Percentiles rank a stretch among this genome's conserved stretches.
Conservation (phyloP, 1,140 invertebrate genomes). For the Drosophila ironensis region DNA sequence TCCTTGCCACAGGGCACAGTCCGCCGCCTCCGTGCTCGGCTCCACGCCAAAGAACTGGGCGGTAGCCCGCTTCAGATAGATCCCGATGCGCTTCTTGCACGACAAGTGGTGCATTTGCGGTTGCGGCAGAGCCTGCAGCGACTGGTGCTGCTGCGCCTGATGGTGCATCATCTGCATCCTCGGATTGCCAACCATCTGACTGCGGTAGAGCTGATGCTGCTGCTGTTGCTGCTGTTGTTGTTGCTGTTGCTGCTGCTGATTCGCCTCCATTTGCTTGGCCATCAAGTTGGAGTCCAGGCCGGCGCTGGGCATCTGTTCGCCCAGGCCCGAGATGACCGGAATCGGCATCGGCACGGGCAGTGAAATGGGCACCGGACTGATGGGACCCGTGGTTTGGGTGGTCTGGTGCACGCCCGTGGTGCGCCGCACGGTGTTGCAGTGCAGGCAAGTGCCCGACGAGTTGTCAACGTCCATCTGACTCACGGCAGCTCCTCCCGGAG, state of each 20-base stretch:
- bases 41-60: conserved; percentile 89
- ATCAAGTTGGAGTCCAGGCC: conserved; percentile 20
- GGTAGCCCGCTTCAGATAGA: conserved; percentile 87
- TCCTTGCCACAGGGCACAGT: conserved; percentile 87
- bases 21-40: conserved; percentile 85
- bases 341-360: conserved; percentile 38
- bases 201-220: conserved; percentile 30
- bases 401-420: conserved; percentile 81
- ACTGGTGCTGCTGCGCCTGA: conserved; percentile 40
- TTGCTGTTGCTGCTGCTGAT: conserved; percentile 19
- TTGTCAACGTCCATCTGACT: conserved; percentile 10
- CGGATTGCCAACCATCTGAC: conserved; percentile 28
- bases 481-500: conserved; percentile 1
- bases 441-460: conserved; percentile 60
- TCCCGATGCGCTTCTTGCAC: conserved; percentile 79
- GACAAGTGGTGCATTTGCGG: conserved; percentile 61
- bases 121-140: conserved; percentile 40
- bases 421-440: conserved; percentile 76
- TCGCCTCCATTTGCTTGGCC: conserved; percentile 12
- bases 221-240: conserved; percentile 36
- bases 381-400: conserved; percentile 81
- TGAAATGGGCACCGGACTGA: conserved; percentile 75
- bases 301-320: conserved; percentile 10
- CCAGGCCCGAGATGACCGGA: conserved; percentile 5
- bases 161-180: conserved; percentile 39